These are phyloP conservation scores for Dryobota labecula DNA, from an alignment of 2,888 invertebrate species.

Conservation along the genomic window DNA sequence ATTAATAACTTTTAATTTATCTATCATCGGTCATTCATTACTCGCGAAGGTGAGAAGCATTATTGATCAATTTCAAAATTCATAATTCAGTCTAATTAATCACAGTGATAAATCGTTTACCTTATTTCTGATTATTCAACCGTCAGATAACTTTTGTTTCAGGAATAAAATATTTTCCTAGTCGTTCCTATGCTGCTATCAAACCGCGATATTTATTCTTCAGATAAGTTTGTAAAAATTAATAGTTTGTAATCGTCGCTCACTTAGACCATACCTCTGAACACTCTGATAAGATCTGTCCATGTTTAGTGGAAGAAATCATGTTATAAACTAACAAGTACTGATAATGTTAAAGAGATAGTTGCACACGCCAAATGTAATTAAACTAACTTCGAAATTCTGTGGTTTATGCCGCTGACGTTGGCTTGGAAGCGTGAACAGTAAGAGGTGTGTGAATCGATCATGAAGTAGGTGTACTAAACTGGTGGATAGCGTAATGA, in stretches of 20 bases:
- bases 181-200: no score
- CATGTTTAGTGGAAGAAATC: constrained; percentile 68
- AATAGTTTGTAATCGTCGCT: constrained; percentile 7
- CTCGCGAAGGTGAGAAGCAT: not conserved
- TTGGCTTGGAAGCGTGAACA: constrained; percentile 1
- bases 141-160: no score
- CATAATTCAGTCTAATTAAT: constrained; percentile 32
- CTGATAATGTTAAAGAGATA: constrained; percentile 52
- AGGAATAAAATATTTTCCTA: no score
- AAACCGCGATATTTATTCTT: no score
- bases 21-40: constrained; percentile 18
- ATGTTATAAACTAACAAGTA: constrained; percentile 49
- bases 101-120: constrained; percentile 24
- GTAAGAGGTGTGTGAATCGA: constrained; percentile 20
- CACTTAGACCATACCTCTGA: constrained; percentile 37
- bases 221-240: no score
- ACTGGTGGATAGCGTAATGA: not conserved
- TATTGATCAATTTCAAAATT: constrained; percentile 40
- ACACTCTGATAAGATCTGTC: constrained; percentile 61
- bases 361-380: constrained; percentile 45
- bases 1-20: constrained; percentile 4
- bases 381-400: constrained; percentile 45
- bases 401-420: constrained; percentile 30
- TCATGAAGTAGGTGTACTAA: not conserved
- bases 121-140: no score